These are phyloP conservation scores for Tenthredo notha DNA, from an alignment of 2,888 invertebrate genomes.

Conservation along the genomic window DNA sequence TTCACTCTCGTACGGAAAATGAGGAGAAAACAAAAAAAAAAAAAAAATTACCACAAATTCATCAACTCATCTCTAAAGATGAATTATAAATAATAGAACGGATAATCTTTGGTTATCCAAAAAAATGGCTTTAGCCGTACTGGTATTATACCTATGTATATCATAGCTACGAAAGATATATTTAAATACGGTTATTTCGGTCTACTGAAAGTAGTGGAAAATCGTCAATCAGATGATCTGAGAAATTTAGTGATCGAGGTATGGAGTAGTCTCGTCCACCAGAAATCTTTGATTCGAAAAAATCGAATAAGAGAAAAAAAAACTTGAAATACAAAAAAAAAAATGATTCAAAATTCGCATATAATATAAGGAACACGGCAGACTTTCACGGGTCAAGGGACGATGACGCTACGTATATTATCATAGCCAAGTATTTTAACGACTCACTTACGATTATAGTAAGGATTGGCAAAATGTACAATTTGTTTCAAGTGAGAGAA, in stretches of 20 bases:
- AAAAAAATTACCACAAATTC: conserved; percentile 20
- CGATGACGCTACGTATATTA: not conserved
- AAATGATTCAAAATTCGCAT: not conserved
- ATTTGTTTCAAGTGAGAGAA: not conserved
- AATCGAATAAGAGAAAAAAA: not conserved
- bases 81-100: conserved; percentile 26
- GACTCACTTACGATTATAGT: not conserved
- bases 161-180: conserved; percentile 1
- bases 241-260: conserved; percentile 9
- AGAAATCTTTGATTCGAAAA: not conserved
- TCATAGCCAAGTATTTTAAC: conserved; percentile 1
- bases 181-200: not conserved
- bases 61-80: not conserved
- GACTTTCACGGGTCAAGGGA: not conserved
- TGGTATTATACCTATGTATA: not conserved
- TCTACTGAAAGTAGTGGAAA: conserved; percentile 34
- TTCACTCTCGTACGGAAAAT: not conserved
- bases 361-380: not conserved
- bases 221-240: not conserved
- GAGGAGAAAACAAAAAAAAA: too few relatives aligned
- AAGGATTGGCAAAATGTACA: conserved; percentile 16
- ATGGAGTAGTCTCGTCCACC: not conserved
- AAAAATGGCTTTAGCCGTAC: conserved; percentile 63
- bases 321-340: not conserved
- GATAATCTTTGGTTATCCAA: conserved; percentile 70